Percentiles rank a stretch among this genome's conserved stretches.
Conservation (phyloP, 2,113 vertebrate genomes). For the Gobius niger region DNA sequence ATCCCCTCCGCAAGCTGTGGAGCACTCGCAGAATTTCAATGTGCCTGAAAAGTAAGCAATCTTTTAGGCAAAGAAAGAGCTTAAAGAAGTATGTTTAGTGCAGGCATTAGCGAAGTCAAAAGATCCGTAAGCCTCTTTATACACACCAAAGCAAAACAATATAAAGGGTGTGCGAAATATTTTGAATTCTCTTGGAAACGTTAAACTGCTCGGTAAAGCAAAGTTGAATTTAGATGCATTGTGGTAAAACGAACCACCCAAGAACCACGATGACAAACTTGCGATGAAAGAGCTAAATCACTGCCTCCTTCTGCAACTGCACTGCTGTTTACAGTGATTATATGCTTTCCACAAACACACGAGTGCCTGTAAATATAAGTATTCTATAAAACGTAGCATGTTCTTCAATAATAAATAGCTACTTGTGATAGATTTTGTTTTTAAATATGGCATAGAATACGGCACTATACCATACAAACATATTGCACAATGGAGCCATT, state of each 20-base stretch:
- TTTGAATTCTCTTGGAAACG: no score
- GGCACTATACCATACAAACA: neutral
- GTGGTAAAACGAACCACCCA: slow-evolving; percentile 54
- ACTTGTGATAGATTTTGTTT: no score
- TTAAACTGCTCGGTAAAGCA: neutral
- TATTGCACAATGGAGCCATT: neutral
- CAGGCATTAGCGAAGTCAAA: slow-evolving; percentile 51
- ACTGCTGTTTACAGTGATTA: slow-evolving; percentile 55
- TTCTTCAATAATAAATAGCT: no score
- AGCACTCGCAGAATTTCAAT: slow-evolving; percentile 66
- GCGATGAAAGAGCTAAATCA: slow-evolving; percentile 49
- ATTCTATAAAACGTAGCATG: neutral
- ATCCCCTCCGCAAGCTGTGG: slow-evolving; percentile 64
- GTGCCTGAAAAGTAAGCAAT: slow-evolving; percentile 59
- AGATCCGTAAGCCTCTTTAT: slow-evolving; percentile 68
- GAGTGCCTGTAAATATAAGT: slow-evolving; percentile 5
- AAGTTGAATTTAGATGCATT: slow-evolving; percentile 17
- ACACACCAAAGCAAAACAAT: slow-evolving; percentile 61
- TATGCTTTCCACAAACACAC: slow-evolving; percentile 37
- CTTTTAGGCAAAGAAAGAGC: slow-evolving; percentile 29
- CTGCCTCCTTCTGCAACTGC: slow-evolving; percentile 42
- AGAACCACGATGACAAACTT: slow-evolving; percentile 36
- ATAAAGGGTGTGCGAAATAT: slow-evolving; percentile 24
- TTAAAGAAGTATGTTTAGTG: slow-evolving; percentile 38
- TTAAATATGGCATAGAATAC: neutral